Evolutionary conservation across 2,888 invertebrate species (phyloP), one percentile per base, ranked within the genome.

Genomic region (Trilocha varians): DNA sequence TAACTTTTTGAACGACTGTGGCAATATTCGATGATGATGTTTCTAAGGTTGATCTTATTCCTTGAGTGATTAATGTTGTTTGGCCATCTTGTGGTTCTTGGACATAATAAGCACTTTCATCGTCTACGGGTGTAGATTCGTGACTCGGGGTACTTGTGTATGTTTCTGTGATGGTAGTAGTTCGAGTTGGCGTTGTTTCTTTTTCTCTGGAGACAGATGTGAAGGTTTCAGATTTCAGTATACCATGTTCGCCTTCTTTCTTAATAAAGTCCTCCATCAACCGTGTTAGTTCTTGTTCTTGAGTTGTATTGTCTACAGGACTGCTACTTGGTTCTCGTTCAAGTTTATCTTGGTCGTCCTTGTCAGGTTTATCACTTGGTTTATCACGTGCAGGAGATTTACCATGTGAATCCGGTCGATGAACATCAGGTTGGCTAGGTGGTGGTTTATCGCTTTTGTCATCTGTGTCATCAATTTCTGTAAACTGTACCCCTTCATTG

Each of bases 1-100:
- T 92, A 0, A 94, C 91, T 68, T 92, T 93, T 62, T 94, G 92
- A 0, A 94, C 90, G 1, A 93, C 89, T 8, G 94, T 91, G 35
- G 91, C 65, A 32, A 70, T 56, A 38, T 79, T 77, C 5, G 76
- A 59, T 3, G 65, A 63, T 6, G 66, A 60, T 9, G 62, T 53
- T 53, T 69, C 64, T 17, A 62, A 55, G 5, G 58, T 62, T 3
- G 75, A 67, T 34, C 65, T 62, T 5, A 59, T 47, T 16, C 72
- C 74, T 39, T 67, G 62, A 35, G 57, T 52, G 13, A 53, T 46
- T 1, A 55, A 46, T 5, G 55, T 52, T 13, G 48, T 46, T 43
- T 59, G 55, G 3, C 55, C 58, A 11, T 73, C 70, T 32, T 57
- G 51, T 5, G 74, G 73, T 51, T 73, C 72, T 45, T 72, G 65